phyloP scores from a whole-genome alignment of 2,113 vertebrate species.

The Peromyscus polionotus region DNA sequence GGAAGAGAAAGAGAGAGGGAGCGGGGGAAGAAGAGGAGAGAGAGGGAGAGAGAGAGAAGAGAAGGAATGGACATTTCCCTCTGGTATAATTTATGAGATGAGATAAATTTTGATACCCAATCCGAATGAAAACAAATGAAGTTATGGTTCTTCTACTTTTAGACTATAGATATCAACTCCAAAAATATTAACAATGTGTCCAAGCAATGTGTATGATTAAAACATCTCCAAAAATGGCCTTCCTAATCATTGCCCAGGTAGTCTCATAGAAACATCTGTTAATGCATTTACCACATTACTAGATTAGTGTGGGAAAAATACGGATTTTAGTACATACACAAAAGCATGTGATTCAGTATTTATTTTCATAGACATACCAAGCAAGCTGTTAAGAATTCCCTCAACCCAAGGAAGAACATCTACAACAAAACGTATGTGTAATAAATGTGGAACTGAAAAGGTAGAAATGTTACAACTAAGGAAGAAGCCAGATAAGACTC shows the following conservation, averaged over 20 bases:
- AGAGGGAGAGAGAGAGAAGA: background rate
- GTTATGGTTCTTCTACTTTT: conserved; percentile 16
- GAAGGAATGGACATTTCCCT: background rate
- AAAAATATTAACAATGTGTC: conserved; percentile 23
- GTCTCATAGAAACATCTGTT: conserved; percentile 8
- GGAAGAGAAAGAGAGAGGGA: background rate
- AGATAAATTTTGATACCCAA: conserved; percentile 31
- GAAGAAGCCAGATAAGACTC: background rate
- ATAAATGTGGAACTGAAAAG: background rate
- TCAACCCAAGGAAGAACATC: background rate
- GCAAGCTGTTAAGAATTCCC: background rate
- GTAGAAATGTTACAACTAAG: conserved; percentile 31
- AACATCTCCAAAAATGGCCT: background rate
- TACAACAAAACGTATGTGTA: conserved; percentile 13
- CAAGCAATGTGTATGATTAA: conserved; percentile 2
- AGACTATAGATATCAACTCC: conserved; percentile 7
- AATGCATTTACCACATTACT: conserved; percentile 44
- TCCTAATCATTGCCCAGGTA: background rate
- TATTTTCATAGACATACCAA: background rate
- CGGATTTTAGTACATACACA: background rate
- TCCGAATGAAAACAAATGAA: conserved; percentile 5
- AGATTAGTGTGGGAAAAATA: conserved; percentile 28
- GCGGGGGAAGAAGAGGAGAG: background rate
- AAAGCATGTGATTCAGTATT: background rate
- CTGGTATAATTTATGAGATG: conserved; percentile 5